A percentile compares a stretch with the other conserved stretches of the same genome.
phyloP scores from a whole-genome alignment of 1,140 invertebrate genomes.

The Drosophila pectinifera region DNA sequence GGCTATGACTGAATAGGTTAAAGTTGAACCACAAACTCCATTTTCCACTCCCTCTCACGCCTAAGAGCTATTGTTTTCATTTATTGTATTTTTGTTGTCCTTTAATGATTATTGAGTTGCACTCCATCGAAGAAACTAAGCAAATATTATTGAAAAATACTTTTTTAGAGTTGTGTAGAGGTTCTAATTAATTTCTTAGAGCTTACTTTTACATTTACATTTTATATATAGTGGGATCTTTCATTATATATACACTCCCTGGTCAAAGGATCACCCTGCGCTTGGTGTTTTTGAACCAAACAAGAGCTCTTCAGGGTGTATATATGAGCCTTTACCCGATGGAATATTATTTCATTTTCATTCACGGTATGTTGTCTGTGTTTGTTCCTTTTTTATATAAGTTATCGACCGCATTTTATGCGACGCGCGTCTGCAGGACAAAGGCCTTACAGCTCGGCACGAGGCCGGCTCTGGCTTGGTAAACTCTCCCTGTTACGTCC shows the following conservation, averaged over 20 bases:
- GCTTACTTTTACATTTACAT: too few relatives aligned
- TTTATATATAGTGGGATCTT: too few relatives aligned
- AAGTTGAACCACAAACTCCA: constrained; percentile 27
- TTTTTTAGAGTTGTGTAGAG: too few relatives aligned
- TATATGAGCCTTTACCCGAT: constrained; percentile 15
- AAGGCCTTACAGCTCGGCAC: constrained; percentile 46
- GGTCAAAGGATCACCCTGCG: too few relatives aligned
- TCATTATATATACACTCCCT: background rate
- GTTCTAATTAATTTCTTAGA: too few relatives aligned
- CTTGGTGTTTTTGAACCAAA: too few relatives aligned
- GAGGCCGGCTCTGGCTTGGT: constrained; percentile 25
- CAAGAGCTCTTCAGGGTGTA: background rate
- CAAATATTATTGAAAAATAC: background rate
- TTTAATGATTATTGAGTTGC: constrained; percentile 25
- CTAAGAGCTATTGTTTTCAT: constrained; percentile 15
- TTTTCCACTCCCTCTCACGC: constrained; percentile 17
- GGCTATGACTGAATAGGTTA: constrained; percentile 35
- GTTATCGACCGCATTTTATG: constrained; percentile 75
- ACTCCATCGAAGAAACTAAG: background rate
- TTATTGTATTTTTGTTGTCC: constrained; percentile 7
- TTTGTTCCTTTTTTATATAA: constrained; percentile 70
- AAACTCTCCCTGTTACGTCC: constrained; percentile 12
- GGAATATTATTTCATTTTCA: constrained; percentile 53
- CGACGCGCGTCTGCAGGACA: constrained; percentile 13
- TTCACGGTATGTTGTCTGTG: constrained; percentile 28